Conservation (phyloP, 2,888 invertebrate genomes). For the Caenorhabditis sulstoni region DNA sequence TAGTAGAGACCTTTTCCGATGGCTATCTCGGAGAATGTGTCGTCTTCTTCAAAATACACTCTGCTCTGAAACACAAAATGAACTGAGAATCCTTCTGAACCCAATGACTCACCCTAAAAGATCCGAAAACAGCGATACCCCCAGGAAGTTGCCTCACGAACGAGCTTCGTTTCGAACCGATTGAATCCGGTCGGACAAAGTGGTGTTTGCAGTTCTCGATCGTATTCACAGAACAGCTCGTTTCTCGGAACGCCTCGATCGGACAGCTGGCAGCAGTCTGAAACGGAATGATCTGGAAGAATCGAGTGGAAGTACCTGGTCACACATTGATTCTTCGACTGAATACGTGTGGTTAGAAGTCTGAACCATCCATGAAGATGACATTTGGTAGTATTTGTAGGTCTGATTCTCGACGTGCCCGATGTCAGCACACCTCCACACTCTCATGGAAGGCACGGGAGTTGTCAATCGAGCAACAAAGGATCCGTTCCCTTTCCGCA, state of each 20-base stretch:
- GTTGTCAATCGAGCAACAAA: too few species aligned
- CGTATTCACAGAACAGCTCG: slow-evolving; percentile 3
- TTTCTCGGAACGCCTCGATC: neutral
- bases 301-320: too few species aligned
- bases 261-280: slow-evolving; percentile 3
- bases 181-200: neutral
- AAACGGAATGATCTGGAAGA: too few species aligned
- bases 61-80: neutral
- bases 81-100: too few species aligned
- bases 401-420: neutral
- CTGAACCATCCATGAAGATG: slow-evolving; percentile 8
- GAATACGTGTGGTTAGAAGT: neutral
- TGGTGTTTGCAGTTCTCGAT: neutral
- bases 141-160: slow-evolving; percentile 1
- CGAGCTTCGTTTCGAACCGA: neutral
- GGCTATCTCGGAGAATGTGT: neutral
- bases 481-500: too few species aligned
- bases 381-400: slow-evolving; percentile 24
- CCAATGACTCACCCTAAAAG: slow-evolving; percentile 6
- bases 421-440: slow-evolving; percentile 34
- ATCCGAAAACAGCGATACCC: slow-evolving; percentile 11
- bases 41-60: neutral
- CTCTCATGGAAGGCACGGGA: too few species aligned
- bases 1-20: neutral
- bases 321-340: slow-evolving; percentile 5